Evolutionary conservation across 1,140 invertebrate species (phyloP), one percentile per base, ranked within the genome.

Genomic region (Pogonognathellus flavescens): DNA sequence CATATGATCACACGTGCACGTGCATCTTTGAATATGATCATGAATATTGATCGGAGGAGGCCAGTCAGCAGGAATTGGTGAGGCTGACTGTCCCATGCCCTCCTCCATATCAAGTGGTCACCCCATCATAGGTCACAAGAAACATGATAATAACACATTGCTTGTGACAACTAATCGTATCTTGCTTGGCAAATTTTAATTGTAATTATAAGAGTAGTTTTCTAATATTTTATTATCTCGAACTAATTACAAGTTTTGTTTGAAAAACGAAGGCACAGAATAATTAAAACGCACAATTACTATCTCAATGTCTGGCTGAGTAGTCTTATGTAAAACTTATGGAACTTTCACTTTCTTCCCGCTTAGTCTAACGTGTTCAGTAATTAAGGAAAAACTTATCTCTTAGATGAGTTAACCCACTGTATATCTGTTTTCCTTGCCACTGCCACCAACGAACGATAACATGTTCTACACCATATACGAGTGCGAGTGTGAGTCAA

Each of bases 1-100:
- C 95, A 96, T 95, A 92, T 96, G 95, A 92, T 96, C 95, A 92
- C 95, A 96, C 88, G 95, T 95, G 92, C 95, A 96, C 85, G 95
- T 93, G 91, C 95, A 96, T 89, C 94, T 93, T 91, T 95, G 94
- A 90, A 96, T 96, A 92, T 96, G 95, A 91, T 95, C 93, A 89
- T 95, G 93, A 90, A 96, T 93, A 91, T 96, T 95, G 81, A 94
- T 91, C 89, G 95, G 94, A 83, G 93, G 91, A 86, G 93, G 92
- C 89, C 92, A 82, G 85, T 84, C 20, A 84, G n/a, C 57, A 53
- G 20, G 55, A 86, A 53, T 84, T 76, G 86, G 86, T 86, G 86
- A 88, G 72, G 84, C 83, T 87, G 86, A 86, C 86, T 88, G 86
- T 87, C 86, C 87, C 86, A 88, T 88, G 62, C 87, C 86, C 85